These are phyloP conservation scores for Ceratothoa steindachneri DNA, from an alignment of 2,888 invertebrate genomes.

Conservation along the genomic window DNA sequence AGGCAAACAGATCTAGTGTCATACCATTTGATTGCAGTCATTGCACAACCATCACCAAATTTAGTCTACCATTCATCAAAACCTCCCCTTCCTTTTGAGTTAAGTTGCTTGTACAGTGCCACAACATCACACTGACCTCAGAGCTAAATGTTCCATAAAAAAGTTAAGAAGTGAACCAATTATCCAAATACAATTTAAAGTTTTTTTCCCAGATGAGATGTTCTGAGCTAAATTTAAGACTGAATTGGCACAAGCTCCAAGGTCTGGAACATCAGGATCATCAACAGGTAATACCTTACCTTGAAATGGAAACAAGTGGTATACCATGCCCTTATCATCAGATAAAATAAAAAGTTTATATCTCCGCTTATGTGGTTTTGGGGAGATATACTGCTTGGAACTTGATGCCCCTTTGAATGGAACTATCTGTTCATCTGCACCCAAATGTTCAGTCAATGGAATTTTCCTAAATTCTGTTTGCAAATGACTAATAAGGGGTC, in stretches of 20 bases:
- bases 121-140: constrained; percentile 2
- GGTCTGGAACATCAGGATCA: constrained; percentile 12
- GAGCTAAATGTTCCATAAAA: constrained; percentile 12
- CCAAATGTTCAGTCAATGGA: constrained; percentile 14
- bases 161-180: constrained; percentile 21
- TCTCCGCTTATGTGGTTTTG: constrained; percentile 17
- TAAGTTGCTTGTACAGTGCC: constrained; percentile 24
- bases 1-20: not conserved
- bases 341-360: constrained; percentile 14
- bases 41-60: not conserved
- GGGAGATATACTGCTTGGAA: constrained; percentile 23
- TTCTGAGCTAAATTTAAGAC: constrained; percentile 16
- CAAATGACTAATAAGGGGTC: no score
- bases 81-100: constrained; percentile 14
- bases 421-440: constrained; percentile 17
- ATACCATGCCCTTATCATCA: constrained; percentile 5
- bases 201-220: constrained; percentile 12
- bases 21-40: constrained; percentile 18
- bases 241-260: constrained; percentile 14
- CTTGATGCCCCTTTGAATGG: constrained; percentile 22
- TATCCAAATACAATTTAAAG: constrained; percentile 18
- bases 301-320: constrained; percentile 13
- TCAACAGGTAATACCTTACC: constrained; percentile 6
- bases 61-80: constrained; percentile 19
- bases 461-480: no score